Evolutionary conservation across 2,888 invertebrate species (phyloP).

Genomic region (Elysia crispata): DNA sequence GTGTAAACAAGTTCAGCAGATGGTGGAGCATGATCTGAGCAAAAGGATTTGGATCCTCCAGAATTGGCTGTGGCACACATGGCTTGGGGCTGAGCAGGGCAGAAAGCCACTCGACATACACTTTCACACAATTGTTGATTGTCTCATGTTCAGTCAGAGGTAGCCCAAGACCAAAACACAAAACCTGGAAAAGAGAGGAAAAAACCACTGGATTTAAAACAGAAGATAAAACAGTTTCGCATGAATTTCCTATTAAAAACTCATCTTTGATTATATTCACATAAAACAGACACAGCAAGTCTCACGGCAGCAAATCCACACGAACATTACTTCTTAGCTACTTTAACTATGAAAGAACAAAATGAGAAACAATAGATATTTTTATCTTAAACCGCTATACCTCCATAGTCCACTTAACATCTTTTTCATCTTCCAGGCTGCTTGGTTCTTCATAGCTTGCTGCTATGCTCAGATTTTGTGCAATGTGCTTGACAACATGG

Average conservation of each 20-base stretch:
- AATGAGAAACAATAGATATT: too few relatives aligned
- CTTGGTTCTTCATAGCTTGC: constrained; percentile 87
- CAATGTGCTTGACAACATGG: constrained; percentile 88
- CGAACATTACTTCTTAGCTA: too few relatives aligned
- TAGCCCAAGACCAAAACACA: constrained; percentile 93
- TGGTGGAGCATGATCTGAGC: constrained; percentile 93
- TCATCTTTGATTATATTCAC: too few relatives aligned
- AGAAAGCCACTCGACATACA: constrained; percentile 97
- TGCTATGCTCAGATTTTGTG: constrained; percentile 82
- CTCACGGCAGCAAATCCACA: too few relatives aligned
- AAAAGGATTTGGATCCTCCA: constrained; percentile 92
- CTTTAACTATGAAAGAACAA: too few relatives aligned
- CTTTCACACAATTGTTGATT: constrained; percentile 95
- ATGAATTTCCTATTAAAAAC: too few relatives aligned
- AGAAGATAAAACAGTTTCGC: too few relatives aligned
- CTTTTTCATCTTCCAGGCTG: constrained; percentile 86
- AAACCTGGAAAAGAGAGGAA: constrained; percentile 84
- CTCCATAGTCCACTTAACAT: constrained; percentile 85
- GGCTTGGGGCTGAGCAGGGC: constrained; percentile 89
- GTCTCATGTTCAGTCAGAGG: constrained; percentile 94
- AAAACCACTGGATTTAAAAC: too few relatives aligned
- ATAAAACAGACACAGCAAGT: too few relatives aligned
- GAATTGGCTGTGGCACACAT: constrained; percentile 92
- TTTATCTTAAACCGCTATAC: constrained; percentile 78
- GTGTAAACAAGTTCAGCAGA: constrained; percentile 95